Evolutionary conservation across 2,113 vertebrate species (phyloP), one percentile per base, ranked within the genome.

Genomic region (Phyllopteryx taeniolatus): DNA sequence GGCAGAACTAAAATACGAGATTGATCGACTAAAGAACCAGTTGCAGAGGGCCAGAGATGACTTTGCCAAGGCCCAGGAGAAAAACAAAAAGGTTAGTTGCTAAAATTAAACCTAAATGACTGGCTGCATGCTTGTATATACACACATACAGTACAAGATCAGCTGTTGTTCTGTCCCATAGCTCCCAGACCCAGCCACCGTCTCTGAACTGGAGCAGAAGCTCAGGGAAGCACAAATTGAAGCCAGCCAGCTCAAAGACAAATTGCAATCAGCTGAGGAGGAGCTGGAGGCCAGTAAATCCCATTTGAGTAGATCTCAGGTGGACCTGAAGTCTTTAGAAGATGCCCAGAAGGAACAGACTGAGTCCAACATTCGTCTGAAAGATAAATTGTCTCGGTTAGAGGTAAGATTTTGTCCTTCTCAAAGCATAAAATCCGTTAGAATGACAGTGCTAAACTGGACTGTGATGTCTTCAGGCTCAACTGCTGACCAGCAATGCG

Each of bases 121-220:
- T 46, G 63, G 22, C 43, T 20, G 35, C 1, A 63, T 46, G 4
- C 6, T 27, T 46, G 44, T 47, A 8, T 46, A 15, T 19, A 22
- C 27, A 15, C 10, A 17, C 19, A 56, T 68, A 7, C 47, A 35
- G 5, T 53, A 11, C 27, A 1, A 59, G 13, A 56, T 70, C 27
- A 27, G 27, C 27, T 59, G 27, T 44, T 27, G 19, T 68, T 10
- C 2, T 44, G 4, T 65, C 43, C 47, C 27, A 0, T 75, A 93
- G 56, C 90, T 96, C 54, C 95, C 95, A 0, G 94, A 96, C 59
- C 91, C 95, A 77, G 68, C 81, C 1, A 68, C 91, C 31, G 74
- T 97, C 60, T 82, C 85, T 0, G 92, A 94, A 80, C 91, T 96
- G 86, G 93, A 94, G 46, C 91, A 88, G 74, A 94, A 94, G 8